Evolutionary conservation across 2,888 invertebrate species (phyloP).

Genomic region (Drosophila borborema): DNA sequence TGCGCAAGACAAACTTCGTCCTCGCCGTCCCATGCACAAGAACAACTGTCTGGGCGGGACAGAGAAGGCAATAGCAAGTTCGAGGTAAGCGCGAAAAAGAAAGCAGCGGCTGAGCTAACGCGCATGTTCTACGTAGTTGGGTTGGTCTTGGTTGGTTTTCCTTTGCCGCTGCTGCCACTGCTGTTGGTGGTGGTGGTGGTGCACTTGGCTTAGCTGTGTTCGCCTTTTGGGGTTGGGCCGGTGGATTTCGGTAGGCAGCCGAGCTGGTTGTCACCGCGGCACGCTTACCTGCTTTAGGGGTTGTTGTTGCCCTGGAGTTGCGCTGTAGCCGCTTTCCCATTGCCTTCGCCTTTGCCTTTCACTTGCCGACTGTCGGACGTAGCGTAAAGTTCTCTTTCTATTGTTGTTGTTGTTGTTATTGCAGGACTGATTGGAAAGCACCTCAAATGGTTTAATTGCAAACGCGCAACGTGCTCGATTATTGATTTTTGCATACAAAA

Average conservation of each 20-base stretch:
- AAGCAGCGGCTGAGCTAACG: constrained; percentile 22
- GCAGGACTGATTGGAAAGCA: constrained; percentile 24
- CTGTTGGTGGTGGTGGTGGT: constrained; percentile 42
- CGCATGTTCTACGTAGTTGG: constrained; percentile 64
- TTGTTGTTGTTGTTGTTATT: constrained; percentile 19
- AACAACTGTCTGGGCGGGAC: constrained; percentile 20
- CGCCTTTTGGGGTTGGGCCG: constrained; percentile 27
- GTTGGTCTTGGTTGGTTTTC: constrained; percentile 13
- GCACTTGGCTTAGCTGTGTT: constrained; percentile 72
- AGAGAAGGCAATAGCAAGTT: background rate
- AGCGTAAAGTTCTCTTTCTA: constrained; percentile 46
- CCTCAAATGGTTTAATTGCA: constrained; percentile 55
- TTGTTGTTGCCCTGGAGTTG: constrained; percentile 79
- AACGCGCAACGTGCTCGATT: constrained; percentile 52
- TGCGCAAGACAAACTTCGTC: constrained; percentile 67
- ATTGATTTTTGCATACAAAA: constrained; percentile 61
- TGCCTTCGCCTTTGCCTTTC: constrained; percentile 37
- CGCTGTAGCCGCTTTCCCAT: constrained; percentile 51
- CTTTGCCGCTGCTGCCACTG: background rate
- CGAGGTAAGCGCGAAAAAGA: background rate
- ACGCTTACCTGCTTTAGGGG: constrained; percentile 62
- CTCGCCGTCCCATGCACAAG: constrained; percentile 33
- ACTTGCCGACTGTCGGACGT: constrained; percentile 55
- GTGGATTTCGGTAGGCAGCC: constrained; percentile 10
- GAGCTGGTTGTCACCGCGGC: constrained; percentile 35